phyloP scores from a whole-genome alignment of 2,888 invertebrate genomes.

The Cephus sareptanus region DNA sequence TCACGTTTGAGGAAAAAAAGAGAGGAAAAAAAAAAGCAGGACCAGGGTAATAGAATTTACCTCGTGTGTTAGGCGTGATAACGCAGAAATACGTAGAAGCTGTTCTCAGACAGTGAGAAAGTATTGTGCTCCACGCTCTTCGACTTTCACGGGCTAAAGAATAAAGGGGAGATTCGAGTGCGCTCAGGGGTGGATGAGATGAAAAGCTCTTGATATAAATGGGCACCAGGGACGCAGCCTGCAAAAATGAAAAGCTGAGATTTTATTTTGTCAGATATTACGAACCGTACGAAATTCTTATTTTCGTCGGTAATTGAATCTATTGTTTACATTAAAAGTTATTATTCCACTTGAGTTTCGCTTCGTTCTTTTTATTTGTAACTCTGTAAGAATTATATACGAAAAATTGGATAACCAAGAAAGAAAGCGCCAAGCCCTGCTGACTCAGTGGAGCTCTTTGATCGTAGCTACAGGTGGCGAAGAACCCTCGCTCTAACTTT shows the following conservation, averaged over 20 bases:
- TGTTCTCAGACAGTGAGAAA: conserved; percentile 6
- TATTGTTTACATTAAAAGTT: background rate
- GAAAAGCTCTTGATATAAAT: conserved; percentile 50
- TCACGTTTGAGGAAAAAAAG: background rate
- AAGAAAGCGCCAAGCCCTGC: background rate
- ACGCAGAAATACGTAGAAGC: background rate
- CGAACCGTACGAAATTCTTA: background rate
- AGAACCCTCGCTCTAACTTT: conserved; percentile 32
- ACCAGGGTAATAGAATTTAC: background rate
- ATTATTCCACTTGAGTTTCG: background rate
- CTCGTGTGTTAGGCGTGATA: background rate
- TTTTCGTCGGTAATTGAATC: background rate
- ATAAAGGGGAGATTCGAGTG: conserved; percentile 27
- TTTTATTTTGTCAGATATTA: background rate
- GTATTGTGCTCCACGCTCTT: background rate
- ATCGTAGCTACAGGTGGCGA: conserved; percentile 48
- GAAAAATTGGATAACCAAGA: background rate
- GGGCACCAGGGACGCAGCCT: conserved; percentile 36
- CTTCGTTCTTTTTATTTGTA: background rate
- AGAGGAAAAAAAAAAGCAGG: background rate
- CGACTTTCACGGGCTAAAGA: background rate
- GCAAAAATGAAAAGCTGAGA: background rate
- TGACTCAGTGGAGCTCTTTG: background rate
- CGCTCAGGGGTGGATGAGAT: conserved; percentile 28
- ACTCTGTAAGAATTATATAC: background rate